Evolutionary conservation across 2,888 invertebrate species (phyloP).

Genomic region (Mesodorylaimus sp.): DNA sequence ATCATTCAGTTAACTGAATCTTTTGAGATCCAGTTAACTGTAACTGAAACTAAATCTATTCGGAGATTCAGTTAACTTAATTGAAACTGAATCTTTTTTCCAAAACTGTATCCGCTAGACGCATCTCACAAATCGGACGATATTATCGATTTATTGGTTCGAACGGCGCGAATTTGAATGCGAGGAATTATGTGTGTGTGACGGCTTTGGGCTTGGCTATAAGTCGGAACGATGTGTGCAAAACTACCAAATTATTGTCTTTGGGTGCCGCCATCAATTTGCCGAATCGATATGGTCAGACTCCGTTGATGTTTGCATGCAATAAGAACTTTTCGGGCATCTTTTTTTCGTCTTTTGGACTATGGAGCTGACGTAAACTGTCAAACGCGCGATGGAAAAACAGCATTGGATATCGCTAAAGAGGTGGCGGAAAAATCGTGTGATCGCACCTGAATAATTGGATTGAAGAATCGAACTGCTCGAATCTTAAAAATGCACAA

Average conservation of each 20-base stretch:
- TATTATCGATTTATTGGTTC: constrained; percentile 9
- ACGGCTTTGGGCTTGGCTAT: constrained; percentile 2
- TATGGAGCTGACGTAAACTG: constrained; percentile 10
- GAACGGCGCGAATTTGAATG: constrained; percentile 9
- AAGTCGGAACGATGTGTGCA: constrained; percentile 5
- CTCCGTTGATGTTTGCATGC: constrained; percentile 8
- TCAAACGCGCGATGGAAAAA: not conserved
- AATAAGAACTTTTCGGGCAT: not conserved
- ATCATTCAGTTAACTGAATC: too few species aligned
- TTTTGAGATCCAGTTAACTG: too few species aligned
- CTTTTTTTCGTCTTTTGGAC: constrained; percentile 9
- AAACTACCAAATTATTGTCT: constrained; percentile 10
- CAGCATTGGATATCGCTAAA: not conserved
- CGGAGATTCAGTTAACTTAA: too few species aligned
- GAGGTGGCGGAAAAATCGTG: too few species aligned
- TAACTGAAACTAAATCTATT: too few species aligned
- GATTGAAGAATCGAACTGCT: too few species aligned
- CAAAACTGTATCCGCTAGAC: too few species aligned
- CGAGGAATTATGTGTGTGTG: constrained; percentile 1
- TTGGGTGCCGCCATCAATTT: constrained; percentile 8
- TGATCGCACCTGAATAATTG: too few species aligned
- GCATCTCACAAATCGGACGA: constrained; percentile 9
- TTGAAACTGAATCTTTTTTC: too few species aligned
- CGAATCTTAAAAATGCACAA: too few species aligned
- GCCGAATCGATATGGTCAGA: constrained; percentile 6